Percentiles rank a stretch among this genome's conserved stretches.
phyloP scores from a whole-genome alignment of 2,113 vertebrate species.

The Glareola pratincola region DNA sequence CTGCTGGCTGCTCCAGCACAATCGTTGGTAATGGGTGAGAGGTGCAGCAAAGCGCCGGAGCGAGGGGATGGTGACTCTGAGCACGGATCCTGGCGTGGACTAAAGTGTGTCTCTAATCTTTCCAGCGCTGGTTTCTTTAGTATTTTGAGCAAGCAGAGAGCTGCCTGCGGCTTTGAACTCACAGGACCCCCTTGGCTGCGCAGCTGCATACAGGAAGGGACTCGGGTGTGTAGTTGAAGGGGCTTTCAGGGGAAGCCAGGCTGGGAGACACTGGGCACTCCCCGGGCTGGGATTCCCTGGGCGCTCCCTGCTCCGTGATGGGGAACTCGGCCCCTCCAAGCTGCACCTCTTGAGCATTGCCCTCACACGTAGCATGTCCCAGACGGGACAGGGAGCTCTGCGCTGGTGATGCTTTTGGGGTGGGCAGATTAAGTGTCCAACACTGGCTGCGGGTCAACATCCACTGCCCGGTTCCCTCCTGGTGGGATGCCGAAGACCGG shows the following conservation, averaged over 20 bases:
- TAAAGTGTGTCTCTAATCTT: neutral
- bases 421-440: neutral
- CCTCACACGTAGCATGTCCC: rapidly evolving
- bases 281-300: neutral
- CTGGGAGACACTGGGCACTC: neutral
- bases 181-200: neutral
- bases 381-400: neutral
- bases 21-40: rapidly evolving
- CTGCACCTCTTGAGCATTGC: neutral
- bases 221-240: rapidly evolving
- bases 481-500: neutral
- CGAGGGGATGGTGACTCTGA: rapidly evolving
- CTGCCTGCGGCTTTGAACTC: neutral
- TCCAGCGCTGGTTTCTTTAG: rapidly evolving
- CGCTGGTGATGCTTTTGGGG: neutral
- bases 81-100: rapidly evolving
- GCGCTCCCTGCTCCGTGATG: neutral
- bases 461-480: neutral
- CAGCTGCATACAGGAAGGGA: rapidly evolving
- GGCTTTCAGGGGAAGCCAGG: neutral
- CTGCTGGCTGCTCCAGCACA: rapidly evolving
- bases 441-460: neutral
- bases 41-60: rapidly evolving
- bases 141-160: neutral
- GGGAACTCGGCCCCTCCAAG: rapidly evolving